Evolutionary conservation across 2,797 vertebrate species (phyloP), one percentile per base, ranked within the genome.

Genomic region (Coilia nasus): DNA sequence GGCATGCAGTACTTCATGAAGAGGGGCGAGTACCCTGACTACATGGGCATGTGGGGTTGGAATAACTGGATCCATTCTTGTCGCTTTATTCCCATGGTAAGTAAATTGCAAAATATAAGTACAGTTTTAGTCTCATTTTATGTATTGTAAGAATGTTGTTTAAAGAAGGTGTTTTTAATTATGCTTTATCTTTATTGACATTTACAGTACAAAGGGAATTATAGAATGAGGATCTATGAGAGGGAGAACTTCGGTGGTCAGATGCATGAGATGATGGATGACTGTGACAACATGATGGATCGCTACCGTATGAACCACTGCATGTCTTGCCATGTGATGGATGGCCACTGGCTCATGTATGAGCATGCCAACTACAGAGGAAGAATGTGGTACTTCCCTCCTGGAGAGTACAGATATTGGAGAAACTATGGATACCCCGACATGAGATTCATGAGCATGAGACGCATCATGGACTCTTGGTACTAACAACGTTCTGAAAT

Each of bases 381-480:
- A 81, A 90, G 84, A 81, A 85, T 84, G 88, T 81, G 14, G 82
- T 88, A 88, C 86, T 85, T 89, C 83, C 85, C 87, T 62, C 90
- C 87, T 75, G 88, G 90, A 86, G 90, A 90, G 85, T 89, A 90
- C 88, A 90, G 83, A 81, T 87, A n/a, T 82, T 88, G 87, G 86
- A 89, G 86, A 1, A 54, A 89, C 28, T 85, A 84, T 41, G 87
- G 84, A 54, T 54, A 54, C 50, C 50, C 50, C 25, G 85, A 85
- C 71, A 87, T 87, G 82, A 90, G 84, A 87, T 88, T 90, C 62
- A 88, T 88, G 83, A 89, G 88, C 81, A 89, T 90, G 88, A 89
- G 85, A 12, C 88, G 88, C 9, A 54, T 54, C 50, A 54, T 14
- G 50, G 50, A 54, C 7, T 54, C 50, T 54, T 10, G 7, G 50